Evolutionary conservation across 2,113 vertebrate species (phyloP), one percentile per base, ranked within the genome.

Genomic region (Phyllostomus discolor): DNA sequence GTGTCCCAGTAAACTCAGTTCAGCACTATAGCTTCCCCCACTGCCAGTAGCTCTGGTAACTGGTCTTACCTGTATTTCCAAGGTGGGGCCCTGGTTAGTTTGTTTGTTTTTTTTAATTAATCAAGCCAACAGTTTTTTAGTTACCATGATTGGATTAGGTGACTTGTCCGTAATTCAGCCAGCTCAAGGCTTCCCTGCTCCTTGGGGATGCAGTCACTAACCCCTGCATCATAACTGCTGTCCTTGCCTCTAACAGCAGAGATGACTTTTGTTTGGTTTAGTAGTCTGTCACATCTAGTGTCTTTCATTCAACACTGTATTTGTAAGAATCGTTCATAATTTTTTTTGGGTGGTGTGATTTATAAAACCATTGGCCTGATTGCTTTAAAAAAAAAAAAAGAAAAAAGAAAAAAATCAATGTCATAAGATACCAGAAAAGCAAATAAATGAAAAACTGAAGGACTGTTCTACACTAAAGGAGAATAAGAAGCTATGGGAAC

Each of bases 241-340:
- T 16, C 14, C n/a, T 69, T 52, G 35, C 66, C 17, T 78, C n/a
- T 73, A 80, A 43, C 5, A 54, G 31, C 26, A 33, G 28, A 54
- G 17, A 12, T 48, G 43, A 4, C 8, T 70, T 82, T 33, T 48
- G 3, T n/a, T 19, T 80, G 7, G 28, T 38, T 97, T 79, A 88
- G 11, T 88, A n/a, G 28, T 52, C 2, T 20, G 1, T 46, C 4
- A 3, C 54, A 3, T 76, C 20, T 64, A 33, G 1, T 26, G 50
- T 80, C 35, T 95, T 82, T 93, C 33, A 54, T 24, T 87, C 64
- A 57, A 31, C 10, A 43, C 57, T 81, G 1, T 73, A 87, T 78
- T 64, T 35, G 35, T 70, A 15, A 80, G 16, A 81, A 89, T 43
- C 76, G 8, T n/a, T 79, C 12, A 26, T 72, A 28, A n/a, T 15